Evolutionary conservation across 2,113 vertebrate genomes (phyloP), one percentile per base, ranked within the genome.

Genomic region (Gavialis gangeticus): DNA sequence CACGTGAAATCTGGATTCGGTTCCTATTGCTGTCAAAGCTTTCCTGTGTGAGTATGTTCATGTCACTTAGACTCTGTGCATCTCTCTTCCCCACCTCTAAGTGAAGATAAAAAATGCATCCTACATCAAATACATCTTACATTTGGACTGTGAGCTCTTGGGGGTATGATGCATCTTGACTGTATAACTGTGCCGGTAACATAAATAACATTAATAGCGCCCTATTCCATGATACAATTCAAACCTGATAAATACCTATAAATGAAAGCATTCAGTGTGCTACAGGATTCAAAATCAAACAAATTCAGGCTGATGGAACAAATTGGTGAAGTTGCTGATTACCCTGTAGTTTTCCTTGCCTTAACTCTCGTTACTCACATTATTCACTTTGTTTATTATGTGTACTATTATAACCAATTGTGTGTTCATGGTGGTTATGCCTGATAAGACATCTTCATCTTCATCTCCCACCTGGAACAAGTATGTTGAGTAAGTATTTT

Each of bases 331-430:
- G 46, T 75, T 79, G 89, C 66, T 75, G 37, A 89, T 78, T 89
- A 73, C 37, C 27, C 4, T 78, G 60, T 59, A 5, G 0, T n/a
- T 15, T 94, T 87, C 67, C 97, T 97, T 97, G 98, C 98, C 98
- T 99, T 99, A 97, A 99, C 98, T 84, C 71, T 34, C 21, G 0
- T 67, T 82, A 73, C 13, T n/a, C 90, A 99, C 99, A 11, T 98
- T 99, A 87, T 99, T 99, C 98, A 99, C 98, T 87, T 82, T 97
- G 46, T 99, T 99, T 97, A 99, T 99, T 93, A 99, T 99, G 79
- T 95, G 98, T 98, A 99, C 99, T 90, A 99, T 99, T 97, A 55
- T 99, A 95, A 98, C 98, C 97, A 99, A 99, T 96, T 99, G 99
- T 89, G 99, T 97, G 89, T 99, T 99, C 98, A 99, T 99, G 99